phyloP scores from a whole-genome alignment of 2,113 vertebrate species.

The Semnornis frantzii region DNA sequence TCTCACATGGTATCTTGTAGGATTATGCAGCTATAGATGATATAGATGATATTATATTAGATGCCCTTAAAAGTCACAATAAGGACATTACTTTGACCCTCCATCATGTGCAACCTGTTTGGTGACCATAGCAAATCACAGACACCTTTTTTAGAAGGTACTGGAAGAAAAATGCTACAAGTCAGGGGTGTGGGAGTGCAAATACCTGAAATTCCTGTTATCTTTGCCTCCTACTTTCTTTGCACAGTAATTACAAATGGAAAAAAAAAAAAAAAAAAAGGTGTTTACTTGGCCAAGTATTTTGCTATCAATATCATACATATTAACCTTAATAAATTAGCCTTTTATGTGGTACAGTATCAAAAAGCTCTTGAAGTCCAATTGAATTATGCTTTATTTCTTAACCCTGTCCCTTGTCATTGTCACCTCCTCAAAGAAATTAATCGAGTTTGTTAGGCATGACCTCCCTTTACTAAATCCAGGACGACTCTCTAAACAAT shows the following conservation, averaged over 20 bases:
- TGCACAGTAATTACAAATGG: background rate
- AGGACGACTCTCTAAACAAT: conserved; percentile 16
- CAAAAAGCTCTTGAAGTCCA: conserved; percentile 64
- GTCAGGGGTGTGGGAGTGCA: background rate
- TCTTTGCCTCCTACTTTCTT: background rate
- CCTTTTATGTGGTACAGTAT: conserved; percentile 61
- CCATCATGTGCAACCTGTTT: background rate
- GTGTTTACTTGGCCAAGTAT: conserved; percentile 51
- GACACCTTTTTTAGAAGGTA: background rate
- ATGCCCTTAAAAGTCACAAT: background rate
- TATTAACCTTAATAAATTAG: conserved; percentile 68
- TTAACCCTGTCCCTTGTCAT: conserved; percentile 48
- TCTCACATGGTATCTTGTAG: accelerated
- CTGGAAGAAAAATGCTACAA: background rate
- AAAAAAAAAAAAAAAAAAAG: background rate
- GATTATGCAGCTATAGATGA: accelerated
- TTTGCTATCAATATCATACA: conserved; percentile 1
- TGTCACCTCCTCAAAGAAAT: conserved; percentile 57
- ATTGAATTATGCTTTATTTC: conserved; percentile 59
- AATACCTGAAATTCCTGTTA: background rate
- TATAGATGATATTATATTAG: accelerated
- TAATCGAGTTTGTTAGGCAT: conserved; percentile 66
- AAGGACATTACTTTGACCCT: background rate
- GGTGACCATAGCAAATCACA: background rate
- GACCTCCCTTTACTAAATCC: conserved; percentile 30